Evolutionary conservation across 1,140 invertebrate species (phyloP).

Genomic region (Trichogramma pretiosum): DNA sequence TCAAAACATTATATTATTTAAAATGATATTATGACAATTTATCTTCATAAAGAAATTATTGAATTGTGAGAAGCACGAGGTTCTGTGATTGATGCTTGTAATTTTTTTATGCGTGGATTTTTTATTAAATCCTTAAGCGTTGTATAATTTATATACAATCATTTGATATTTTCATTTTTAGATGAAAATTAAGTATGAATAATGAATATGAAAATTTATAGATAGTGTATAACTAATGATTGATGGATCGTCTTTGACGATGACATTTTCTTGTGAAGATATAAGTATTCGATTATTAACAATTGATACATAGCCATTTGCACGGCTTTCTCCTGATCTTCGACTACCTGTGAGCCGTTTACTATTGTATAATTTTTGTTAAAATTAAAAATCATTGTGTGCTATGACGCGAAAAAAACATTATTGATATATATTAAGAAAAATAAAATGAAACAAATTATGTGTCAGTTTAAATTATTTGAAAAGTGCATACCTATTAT

Average conservation of each 20-base stretch:
- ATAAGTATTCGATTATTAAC: no score
- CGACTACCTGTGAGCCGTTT: conserved; percentile 30
- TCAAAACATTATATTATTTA: conserved; percentile 15
- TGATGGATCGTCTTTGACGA: not conserved
- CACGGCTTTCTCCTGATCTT: conserved; percentile 40
- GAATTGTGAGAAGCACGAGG: no score
- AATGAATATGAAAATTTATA: conserved; percentile 12
- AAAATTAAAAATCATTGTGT: conserved; percentile 12
- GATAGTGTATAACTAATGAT: not conserved
- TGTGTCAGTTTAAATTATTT: conserved; percentile 44
- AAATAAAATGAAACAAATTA: conserved; percentile 24
- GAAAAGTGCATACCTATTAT: conserved; percentile 19
- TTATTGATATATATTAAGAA: conserved; percentile 7
- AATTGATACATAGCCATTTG: no score
- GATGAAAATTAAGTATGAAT: not conserved
- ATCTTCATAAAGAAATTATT: no score
- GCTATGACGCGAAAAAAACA: conserved; percentile 22
- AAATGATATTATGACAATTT: no score
- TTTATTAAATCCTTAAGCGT: no score
- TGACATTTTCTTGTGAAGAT: no score
- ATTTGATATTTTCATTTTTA: no score
- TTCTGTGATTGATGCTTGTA: no score
- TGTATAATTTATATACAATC: no score
- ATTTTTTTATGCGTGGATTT: no score
- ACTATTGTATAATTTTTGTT: conserved; percentile 19